These are phyloP conservation scores for Blennius ocellaris DNA, from an alignment of 2,113 vertebrate species.

Conservation along the genomic window DNA sequence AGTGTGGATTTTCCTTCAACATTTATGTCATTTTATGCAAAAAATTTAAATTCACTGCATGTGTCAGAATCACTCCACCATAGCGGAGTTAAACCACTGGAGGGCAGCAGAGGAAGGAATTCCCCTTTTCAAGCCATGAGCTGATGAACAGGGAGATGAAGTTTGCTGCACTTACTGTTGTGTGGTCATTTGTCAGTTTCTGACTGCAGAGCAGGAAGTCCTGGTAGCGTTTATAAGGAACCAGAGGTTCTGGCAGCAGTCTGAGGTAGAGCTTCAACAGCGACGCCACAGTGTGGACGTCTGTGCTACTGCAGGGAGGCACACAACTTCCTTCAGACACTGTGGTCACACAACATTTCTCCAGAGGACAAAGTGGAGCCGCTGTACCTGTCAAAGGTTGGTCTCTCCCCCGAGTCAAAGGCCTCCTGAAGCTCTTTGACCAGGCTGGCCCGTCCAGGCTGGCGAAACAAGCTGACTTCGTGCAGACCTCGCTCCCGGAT, in stretches of 20 bases:
- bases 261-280: constrained; percentile 86
- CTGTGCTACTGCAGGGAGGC: constrained; percentile 77
- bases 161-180: constrained; percentile 56
- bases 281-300: constrained; percentile 86
- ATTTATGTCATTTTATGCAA: too few relatives aligned
- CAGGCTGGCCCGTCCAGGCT: constrained; percentile 81
- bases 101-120: background rate
- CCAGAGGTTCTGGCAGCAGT: constrained; percentile 84
- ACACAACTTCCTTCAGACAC: background rate
- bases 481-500: constrained; percentile 79
- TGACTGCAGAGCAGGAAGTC: constrained; percentile 81
- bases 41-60: too few relatives aligned
- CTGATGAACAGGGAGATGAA: background rate
- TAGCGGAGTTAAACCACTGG: background rate
- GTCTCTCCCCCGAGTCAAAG: constrained; percentile 84
- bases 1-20: too few relatives aligned
- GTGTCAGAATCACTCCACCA: too few relatives aligned
- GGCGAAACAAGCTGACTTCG: constrained; percentile 85
- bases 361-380: background rate
- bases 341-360: background rate
- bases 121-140: background rate
- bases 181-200: constrained; percentile 66
- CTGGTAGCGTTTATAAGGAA: constrained; percentile 81
- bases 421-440: constrained; percentile 85
- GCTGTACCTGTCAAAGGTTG: constrained; percentile 81